Evolutionary conservation across 2,888 invertebrate species (phyloP).

Genomic region (Argynnis bischoffii): DNA sequence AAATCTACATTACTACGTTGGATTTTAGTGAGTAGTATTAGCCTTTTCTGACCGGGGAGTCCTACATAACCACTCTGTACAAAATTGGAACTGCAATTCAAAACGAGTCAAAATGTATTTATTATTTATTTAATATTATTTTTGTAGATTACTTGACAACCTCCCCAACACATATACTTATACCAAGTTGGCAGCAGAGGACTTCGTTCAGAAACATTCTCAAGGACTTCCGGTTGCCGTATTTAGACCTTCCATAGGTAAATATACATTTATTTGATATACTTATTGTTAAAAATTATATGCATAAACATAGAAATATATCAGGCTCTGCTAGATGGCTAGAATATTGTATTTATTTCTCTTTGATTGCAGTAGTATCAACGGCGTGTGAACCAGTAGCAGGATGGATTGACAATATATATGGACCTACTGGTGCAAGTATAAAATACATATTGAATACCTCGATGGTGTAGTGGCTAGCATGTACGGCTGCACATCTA

Average conservation of each 20-base stretch:
- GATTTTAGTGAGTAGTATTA: too few species aligned
- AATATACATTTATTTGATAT: constrained; percentile 36
- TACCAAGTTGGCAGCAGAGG: constrained; percentile 95
- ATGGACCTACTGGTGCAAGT: constrained; percentile 85
- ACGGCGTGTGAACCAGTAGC: constrained; percentile 81
- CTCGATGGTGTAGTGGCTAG: too few species aligned
- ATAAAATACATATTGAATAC: background rate
- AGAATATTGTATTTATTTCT: background rate
- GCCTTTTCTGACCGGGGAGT: too few species aligned
- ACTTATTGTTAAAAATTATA: too few species aligned
- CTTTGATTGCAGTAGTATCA: constrained; percentile 70
- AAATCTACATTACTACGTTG: too few species aligned
- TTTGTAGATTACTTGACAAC: constrained; percentile 84
- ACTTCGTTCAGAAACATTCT: constrained; percentile 88
- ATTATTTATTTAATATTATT: too few species aligned
- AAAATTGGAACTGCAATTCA: too few species aligned
- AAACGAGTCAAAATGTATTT: too few species aligned
- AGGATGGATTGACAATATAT: constrained; percentile 90
- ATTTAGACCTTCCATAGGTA: constrained; percentile 95
- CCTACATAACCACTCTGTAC: too few species aligned
- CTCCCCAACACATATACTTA: constrained; percentile 97
- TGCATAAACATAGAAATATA: too few species aligned
- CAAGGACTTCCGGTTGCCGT: constrained; percentile 90
- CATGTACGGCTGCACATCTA: too few species aligned
- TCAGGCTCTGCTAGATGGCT: too few species aligned